Conservation (phyloP, 2,113 vertebrate species). For the Procavia capensis region DNA sequence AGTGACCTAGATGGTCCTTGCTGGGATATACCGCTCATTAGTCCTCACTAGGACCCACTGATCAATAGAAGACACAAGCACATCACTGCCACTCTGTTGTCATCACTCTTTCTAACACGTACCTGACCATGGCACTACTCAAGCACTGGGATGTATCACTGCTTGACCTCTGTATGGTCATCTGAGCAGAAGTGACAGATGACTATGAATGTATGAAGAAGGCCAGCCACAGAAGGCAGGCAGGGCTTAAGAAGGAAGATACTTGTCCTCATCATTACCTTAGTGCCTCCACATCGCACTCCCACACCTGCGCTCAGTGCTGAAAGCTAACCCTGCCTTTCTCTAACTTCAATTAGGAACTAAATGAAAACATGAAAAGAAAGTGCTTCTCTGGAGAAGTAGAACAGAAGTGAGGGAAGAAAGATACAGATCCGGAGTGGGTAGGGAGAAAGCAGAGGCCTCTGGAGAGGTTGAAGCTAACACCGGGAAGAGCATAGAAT, state of each 20-base stretch:
- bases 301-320: background rate
- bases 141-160: background rate
- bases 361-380: background rate
- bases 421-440: background rate
- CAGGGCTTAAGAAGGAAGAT: too few species aligned
- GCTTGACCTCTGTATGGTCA: background rate
- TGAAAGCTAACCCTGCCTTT: background rate
- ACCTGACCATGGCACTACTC: background rate
- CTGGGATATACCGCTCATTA: too few species aligned
- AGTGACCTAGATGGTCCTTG: background rate
- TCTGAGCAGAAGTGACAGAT: too few species aligned
- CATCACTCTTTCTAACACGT: background rate
- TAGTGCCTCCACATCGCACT: too few species aligned
- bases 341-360: background rate
- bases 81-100: background rate
- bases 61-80: background rate
- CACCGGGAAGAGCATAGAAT: background rate
- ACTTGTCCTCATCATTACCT: too few species aligned
- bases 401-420: background rate
- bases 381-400: background rate
- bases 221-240: too few species aligned
- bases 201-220: too few species aligned
- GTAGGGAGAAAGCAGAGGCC: background rate
- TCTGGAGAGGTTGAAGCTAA: fast-evolving
- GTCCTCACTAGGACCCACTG: background rate